Percentiles rank a stretch among this genome's conserved stretches.
phyloP scores from a whole-genome alignment of 2,888 invertebrate species.

The Amiota mariae region DNA sequence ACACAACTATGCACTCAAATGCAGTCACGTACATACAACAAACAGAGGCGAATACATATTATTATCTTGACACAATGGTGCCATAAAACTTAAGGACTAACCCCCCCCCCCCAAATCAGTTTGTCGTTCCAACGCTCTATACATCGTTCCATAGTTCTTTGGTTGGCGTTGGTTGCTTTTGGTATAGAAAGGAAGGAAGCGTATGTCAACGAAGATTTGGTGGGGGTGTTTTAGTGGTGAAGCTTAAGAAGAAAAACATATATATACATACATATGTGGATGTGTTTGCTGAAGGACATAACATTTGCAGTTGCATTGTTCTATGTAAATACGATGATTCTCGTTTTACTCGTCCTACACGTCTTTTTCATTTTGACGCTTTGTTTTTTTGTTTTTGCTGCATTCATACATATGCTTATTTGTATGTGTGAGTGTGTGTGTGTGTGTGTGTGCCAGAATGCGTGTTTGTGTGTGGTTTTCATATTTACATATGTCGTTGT shows the following conservation, averaged over 20 bases:
- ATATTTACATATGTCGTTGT: conserved; percentile 13
- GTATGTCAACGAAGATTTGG: no score
- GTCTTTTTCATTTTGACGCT: conserved; percentile 56
- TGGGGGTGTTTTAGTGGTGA: no score
- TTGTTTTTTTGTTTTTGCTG: conserved; percentile 36
- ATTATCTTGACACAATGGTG: conserved; percentile 69
- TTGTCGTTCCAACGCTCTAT: conserved; percentile 22
- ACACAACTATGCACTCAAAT: conserved; percentile 68
- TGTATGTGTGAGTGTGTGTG: neutral
- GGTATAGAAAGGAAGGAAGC: no score
- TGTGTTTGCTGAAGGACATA: conserved; percentile 54
- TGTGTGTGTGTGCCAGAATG: neutral
- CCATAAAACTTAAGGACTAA: conserved; percentile 69
- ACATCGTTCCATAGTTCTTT: no score
- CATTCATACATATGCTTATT: conserved; percentile 11
- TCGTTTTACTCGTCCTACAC: conserved; percentile 43
- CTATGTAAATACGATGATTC: neutral
- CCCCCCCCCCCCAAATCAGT: conserved; percentile 61
- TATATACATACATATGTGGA: neutral
- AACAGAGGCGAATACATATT: conserved; percentile 50
- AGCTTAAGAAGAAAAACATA: no score
- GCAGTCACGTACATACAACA: conserved; percentile 58
- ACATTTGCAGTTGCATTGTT: conserved; percentile 45
- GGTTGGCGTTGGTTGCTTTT: no score
- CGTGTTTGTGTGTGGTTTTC: no score